phyloP scores from a whole-genome alignment of 2,797 vertebrate genomes.

The Amazona ochrocephala region DNA sequence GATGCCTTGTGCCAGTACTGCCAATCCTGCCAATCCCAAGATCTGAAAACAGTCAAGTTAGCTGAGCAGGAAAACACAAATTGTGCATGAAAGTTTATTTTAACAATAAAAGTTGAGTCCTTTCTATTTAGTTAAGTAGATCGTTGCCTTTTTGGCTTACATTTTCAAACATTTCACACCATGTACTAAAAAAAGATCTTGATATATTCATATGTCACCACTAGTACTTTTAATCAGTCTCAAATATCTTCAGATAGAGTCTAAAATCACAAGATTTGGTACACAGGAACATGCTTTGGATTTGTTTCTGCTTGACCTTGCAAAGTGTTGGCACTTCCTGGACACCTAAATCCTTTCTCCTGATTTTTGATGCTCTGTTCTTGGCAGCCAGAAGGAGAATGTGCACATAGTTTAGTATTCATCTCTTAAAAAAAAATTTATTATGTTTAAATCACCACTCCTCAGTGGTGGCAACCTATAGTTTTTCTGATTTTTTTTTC shows the following conservation, averaged over 20 bases:
- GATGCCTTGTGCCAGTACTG: background rate
- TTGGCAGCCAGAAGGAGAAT: background rate
- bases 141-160: background rate
- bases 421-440: background rate
- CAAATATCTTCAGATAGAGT: background rate
- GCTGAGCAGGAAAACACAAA: background rate
- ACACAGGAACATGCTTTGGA: background rate
- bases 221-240: background rate
- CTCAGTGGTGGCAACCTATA: background rate
- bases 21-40: background rate
- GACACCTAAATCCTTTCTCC: background rate
- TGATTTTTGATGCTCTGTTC: background rate
- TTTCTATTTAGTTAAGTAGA: background rate
- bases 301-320: conserved; percentile 28
- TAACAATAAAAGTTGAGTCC: background rate
- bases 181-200: background rate
- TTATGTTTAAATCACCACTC: background rate
- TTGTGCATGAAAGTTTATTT: background rate
- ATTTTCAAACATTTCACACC: conserved; percentile 6
- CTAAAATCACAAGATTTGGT: background rate
- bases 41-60: background rate
- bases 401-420: background rate
- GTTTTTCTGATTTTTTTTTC: background rate
- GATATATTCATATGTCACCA: background rate
- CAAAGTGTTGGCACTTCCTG: background rate